Percentiles rank a stretch among this genome's conserved stretches.
These are phyloP conservation scores for Procambarus clarkii DNA, from an alignment of 1,140 invertebrate species.

Conservation along the genomic window DNA sequence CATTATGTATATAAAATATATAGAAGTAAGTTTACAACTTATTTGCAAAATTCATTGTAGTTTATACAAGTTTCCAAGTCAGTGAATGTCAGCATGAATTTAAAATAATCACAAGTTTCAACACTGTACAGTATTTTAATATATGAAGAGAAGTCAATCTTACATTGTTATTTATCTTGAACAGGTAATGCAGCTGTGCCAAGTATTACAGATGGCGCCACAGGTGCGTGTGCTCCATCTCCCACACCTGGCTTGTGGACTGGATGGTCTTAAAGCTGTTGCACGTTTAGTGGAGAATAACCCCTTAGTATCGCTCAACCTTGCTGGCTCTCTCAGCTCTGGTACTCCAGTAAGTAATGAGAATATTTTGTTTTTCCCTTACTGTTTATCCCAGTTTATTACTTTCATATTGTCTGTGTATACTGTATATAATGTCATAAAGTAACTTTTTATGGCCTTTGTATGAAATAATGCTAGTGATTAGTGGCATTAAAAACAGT, in stretches of 20 bases:
- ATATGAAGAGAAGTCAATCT: not conserved
- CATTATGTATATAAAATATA: no score
- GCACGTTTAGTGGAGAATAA: conserved; percentile 75
- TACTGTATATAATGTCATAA: not conserved
- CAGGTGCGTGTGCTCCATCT: conserved; percentile 79
- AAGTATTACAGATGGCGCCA: conserved; percentile 73
- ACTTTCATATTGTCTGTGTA: not conserved
- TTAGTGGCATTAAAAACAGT: no score
- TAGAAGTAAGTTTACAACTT: no score
- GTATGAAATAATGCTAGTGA: no score
- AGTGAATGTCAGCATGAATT: not conserved
- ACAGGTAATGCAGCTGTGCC: conserved; percentile 69
- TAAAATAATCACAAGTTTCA: not conserved
- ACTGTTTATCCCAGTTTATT: not conserved
- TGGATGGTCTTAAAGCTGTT: conserved; percentile 77
- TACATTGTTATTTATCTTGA: not conserved
- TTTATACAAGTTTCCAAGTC: no score
- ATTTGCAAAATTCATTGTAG: no score
- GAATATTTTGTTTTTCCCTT: not conserved
- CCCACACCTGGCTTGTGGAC: conserved; percentile 79
- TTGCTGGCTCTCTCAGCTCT: conserved; percentile 76
- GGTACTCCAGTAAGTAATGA: conserved; percentile 67
- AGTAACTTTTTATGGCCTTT: no score
- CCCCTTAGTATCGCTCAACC: conserved; percentile 78
- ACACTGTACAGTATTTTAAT: no score